Conservation (phyloP, 2,888 invertebrate genomes). For the Drosophila macrothrix region DNA sequence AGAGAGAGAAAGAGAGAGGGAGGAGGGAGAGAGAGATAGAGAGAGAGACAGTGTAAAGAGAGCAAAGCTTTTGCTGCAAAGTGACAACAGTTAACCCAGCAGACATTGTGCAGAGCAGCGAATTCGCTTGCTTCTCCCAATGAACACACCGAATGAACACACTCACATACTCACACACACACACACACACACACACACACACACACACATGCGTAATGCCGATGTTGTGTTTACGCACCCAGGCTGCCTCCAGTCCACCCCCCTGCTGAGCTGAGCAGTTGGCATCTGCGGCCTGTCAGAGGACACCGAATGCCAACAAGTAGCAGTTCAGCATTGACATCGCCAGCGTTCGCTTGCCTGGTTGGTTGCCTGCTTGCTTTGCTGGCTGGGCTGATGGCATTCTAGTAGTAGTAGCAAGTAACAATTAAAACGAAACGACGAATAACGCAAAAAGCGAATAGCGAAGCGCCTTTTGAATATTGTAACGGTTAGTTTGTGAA, state of each 20-base stretch:
- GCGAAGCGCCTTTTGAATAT: slow-evolving; percentile 22
- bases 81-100: slow-evolving; percentile 45
- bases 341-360: slow-evolving; percentile 71
- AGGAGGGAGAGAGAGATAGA: not conserved
- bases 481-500: slow-evolving; percentile 27
- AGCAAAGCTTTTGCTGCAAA: slow-evolving; percentile 54
- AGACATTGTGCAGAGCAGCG: slow-evolving; percentile 49
- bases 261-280: slow-evolving; percentile 29
- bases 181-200: slow-evolving; percentile 11
- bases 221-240: slow-evolving; percentile 36
- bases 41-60: not conserved
- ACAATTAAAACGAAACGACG: slow-evolving; percentile 7
- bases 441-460: slow-evolving; percentile 1
- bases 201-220: slow-evolving; percentile 7
- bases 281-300: slow-evolving; percentile 61
- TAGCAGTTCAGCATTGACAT: slow-evolving; percentile 78
- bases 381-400: not conserved
- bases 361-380: not conserved
- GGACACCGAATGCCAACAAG: slow-evolving; percentile 73
- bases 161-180: not conserved
- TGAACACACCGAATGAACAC: slow-evolving; percentile 46
- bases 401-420: not conserved
- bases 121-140: slow-evolving; percentile 43
- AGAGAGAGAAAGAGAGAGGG: not conserved
- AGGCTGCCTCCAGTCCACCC: not conserved